A percentile compares a stretch with the other conserved stretches of the same genome.
Evolutionary conservation across 1,140 invertebrate species (phyloP).

Genomic region (Scaptomyza graminum): DNA sequence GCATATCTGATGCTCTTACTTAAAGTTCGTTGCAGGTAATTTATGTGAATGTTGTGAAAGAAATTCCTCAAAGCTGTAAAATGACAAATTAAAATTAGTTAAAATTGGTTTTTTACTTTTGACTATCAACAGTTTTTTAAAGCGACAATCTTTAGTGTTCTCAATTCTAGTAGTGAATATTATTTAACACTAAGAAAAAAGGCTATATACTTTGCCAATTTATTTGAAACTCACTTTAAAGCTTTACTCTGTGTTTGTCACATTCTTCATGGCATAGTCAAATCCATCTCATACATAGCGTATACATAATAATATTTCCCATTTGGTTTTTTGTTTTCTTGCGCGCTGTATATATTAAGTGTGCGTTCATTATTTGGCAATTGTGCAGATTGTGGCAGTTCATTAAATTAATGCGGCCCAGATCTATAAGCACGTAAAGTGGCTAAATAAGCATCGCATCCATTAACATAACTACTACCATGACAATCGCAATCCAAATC

Average conservation of each 20-base stretch:
- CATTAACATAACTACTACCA: constrained; percentile 44
- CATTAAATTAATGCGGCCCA: constrained; percentile 73
- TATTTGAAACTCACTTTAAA: no score
- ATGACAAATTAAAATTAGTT: no score
- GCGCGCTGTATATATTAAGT: constrained; percentile 9
- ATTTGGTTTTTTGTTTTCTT: neutral
- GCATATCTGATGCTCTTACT: constrained; percentile 24
- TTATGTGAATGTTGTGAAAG: no score
- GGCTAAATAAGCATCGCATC: constrained; percentile 40
- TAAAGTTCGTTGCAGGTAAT: neutral
- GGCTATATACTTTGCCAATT: no score
- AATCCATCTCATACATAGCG: neutral
- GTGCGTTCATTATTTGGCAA: constrained; percentile 41
- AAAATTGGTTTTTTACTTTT: no score
- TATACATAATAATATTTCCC: neutral
- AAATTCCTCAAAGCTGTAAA: no score
- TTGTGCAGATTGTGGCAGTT: constrained; percentile 17
- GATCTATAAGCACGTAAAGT: constrained; percentile 74
- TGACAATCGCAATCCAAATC: constrained; percentile 53
- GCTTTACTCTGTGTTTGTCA: no score
- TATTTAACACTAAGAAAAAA: no score
- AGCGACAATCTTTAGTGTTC: no score
- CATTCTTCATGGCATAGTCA: neutral
- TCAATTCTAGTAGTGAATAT: no score
- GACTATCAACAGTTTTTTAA: no score